Evolutionary conservation across 1,140 invertebrate species (phyloP).

Genomic region (Mylabris phalerata): DNA sequence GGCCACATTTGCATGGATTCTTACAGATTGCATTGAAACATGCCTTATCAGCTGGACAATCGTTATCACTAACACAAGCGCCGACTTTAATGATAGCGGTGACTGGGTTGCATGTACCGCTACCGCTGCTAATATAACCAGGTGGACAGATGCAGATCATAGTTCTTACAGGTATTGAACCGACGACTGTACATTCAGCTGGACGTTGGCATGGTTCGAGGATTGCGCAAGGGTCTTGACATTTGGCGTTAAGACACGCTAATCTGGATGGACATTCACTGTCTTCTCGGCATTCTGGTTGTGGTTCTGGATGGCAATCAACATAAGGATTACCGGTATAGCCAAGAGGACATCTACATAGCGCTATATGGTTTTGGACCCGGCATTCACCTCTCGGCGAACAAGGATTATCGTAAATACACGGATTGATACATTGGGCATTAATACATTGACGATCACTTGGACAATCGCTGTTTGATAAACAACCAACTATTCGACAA

Average conservation of each 20-base stretch:
- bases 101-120: slow-evolving; percentile 66
- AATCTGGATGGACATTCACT: slow-evolving; percentile 70
- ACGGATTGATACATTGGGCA: slow-evolving; percentile 80
- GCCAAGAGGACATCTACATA: slow-evolving; percentile 71
- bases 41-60: slow-evolving; percentile 67
- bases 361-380: slow-evolving; percentile 71
- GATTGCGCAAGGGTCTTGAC: slow-evolving; percentile 72
- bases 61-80: slow-evolving; percentile 66
- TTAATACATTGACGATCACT: slow-evolving; percentile 76
- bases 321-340: slow-evolving; percentile 74
- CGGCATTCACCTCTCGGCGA: slow-evolving; percentile 69
- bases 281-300: slow-evolving; percentile 73
- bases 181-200: slow-evolving; percentile 71
- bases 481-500: slow-evolving; percentile 78
- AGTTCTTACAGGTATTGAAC: slow-evolving; percentile 73
- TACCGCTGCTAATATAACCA: slow-evolving; percentile 79
- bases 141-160: slow-evolving; percentile 84
- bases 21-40: slow-evolving; percentile 73
- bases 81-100: slow-evolving; percentile 55
- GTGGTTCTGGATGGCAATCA: slow-evolving; percentile 61
- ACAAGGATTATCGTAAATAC: slow-evolving; percentile 70
- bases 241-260: slow-evolving; percentile 75
- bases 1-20: slow-evolving; percentile 74
- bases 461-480: slow-evolving; percentile 82
- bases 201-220: slow-evolving; percentile 74